Evolutionary conservation across 2,888 invertebrate species (phyloP).

Genomic region (Leucoptera coffeella): DNA sequence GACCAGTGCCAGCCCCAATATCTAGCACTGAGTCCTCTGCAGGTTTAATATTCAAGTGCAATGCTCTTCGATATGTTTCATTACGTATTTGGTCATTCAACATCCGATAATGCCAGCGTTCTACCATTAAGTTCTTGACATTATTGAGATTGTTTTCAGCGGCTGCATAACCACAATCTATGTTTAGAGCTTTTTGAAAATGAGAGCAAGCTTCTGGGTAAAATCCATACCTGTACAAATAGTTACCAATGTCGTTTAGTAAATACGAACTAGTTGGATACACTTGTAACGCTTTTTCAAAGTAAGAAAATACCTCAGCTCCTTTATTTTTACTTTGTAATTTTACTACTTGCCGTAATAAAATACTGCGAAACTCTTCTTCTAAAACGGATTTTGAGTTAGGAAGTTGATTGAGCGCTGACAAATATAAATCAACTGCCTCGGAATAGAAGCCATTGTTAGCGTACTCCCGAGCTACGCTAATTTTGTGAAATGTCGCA

Average conservation of each 20-base stretch:
- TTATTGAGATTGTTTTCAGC: slow-evolving; percentile 64
- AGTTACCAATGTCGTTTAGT: slow-evolving; percentile 28
- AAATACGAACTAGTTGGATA: slow-evolving; percentile 21
- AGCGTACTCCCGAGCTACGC: slow-evolving; percentile 18
- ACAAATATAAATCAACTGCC: slow-evolving; percentile 22
- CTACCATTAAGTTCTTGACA: slow-evolving; percentile 61
- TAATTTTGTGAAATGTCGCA: slow-evolving; percentile 14
- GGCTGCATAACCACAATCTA: slow-evolving; percentile 44
- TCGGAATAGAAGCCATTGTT: slow-evolving; percentile 14
- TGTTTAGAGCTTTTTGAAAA: slow-evolving; percentile 44
- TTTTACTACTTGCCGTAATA: slow-evolving; percentile 15
- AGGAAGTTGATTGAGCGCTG: slow-evolving; percentile 18
- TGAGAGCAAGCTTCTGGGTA: slow-evolving; percentile 50
- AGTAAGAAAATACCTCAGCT: slow-evolving; percentile 24
- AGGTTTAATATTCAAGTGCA: slow-evolving; percentile 48
- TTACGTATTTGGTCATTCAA: slow-evolving; percentile 69
- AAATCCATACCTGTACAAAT: slow-evolving; percentile 45
- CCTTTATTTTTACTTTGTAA: slow-evolving; percentile 13
- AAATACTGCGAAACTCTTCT: slow-evolving; percentile 17
- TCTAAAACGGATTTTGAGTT: slow-evolving; percentile 13
- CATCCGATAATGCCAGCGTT: slow-evolving; percentile 81
- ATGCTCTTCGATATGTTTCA: slow-evolving; percentile 58
- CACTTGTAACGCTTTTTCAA: slow-evolving; percentile 14
- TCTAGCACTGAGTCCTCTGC: slow-evolving; percentile 56
- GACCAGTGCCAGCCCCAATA: slow-evolving; percentile 72